Evolutionary conservation across 2,888 invertebrate species (phyloP).

Genomic region (Apodemia duryi): DNA sequence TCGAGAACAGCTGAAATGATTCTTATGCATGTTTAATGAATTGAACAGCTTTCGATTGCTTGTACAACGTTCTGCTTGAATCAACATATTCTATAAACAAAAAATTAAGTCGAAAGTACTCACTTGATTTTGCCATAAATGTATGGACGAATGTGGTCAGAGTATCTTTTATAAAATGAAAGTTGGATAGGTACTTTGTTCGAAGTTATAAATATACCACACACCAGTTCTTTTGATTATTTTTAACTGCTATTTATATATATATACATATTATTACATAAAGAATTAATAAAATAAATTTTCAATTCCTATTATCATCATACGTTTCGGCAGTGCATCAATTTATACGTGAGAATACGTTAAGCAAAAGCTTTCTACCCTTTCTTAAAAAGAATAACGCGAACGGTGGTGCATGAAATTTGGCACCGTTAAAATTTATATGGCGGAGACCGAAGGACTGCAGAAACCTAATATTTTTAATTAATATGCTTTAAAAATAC

Average conservation of each 20-base stretch:
- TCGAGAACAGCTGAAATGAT: slow-evolving; percentile 43
- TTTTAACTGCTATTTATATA: background rate
- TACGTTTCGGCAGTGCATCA: no score
- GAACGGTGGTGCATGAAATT: no score
- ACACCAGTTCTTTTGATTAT: background rate
- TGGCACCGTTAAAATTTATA: no score
- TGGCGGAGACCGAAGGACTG: no score
- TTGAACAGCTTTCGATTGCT: slow-evolving; percentile 46
- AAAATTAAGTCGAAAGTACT: slow-evolving; percentile 37
- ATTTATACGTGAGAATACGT: no score
- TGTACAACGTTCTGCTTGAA: slow-evolving; percentile 45
- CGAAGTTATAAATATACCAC: background rate
- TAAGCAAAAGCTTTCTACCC: no score
- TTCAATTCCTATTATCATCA: no score
- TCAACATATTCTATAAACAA: slow-evolving; percentile 42
- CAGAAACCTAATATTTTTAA: no score
- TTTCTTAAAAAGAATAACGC: no score
- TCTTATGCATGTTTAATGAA: slow-evolving; percentile 53
- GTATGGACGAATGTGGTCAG: slow-evolving; percentile 41
- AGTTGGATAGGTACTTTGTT: background rate
- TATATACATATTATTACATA: no score
- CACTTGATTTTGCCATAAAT: slow-evolving; percentile 29
- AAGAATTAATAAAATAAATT: no score
- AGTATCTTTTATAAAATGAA: slow-evolving; percentile 31
- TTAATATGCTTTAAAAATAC: no score